Percentiles rank a stretch among this genome's conserved stretches.
phyloP scores from a whole-genome alignment of 2,113 vertebrate genomes.

The Ageneiosus marmoratus region DNA sequence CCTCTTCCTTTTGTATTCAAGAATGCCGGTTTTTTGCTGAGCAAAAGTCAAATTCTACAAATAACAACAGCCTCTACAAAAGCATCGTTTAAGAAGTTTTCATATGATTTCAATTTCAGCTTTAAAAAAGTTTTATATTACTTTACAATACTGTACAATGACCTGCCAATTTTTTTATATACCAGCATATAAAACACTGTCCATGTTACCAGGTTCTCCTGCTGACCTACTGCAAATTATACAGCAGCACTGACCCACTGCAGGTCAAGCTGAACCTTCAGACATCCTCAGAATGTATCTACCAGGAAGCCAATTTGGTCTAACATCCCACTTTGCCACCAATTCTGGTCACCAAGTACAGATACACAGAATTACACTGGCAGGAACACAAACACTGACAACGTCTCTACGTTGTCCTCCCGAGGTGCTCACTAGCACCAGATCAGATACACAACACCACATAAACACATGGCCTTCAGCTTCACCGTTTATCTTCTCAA shows the following conservation, averaged over 20 bases:
- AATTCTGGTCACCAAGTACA: background rate
- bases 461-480: constrained; percentile 11
- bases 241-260: background rate
- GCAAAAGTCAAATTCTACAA: background rate
- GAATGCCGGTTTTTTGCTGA: background rate
- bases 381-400: background rate
- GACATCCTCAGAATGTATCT: background rate
- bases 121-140: no score
- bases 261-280: background rate
- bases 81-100: background rate
- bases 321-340: background rate
- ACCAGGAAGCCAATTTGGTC: constrained; percentile 21
- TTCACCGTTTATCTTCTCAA: constrained; percentile 5
- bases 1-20: background rate
- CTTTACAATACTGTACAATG: no score
- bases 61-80: background rate
- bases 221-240: background rate
- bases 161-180: background rate
- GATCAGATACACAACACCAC: constrained; percentile 30
- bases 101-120: background rate
- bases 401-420: background rate
- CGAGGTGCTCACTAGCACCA: background rate
- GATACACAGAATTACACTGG: background rate
- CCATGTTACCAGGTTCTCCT: background rate
- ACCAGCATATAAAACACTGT: background rate